Percentiles rank a stretch among this genome's conserved stretches.
Evolutionary conservation across 2,888 invertebrate genomes (phyloP).

Genomic region (Cheilosia urbana): DNA sequence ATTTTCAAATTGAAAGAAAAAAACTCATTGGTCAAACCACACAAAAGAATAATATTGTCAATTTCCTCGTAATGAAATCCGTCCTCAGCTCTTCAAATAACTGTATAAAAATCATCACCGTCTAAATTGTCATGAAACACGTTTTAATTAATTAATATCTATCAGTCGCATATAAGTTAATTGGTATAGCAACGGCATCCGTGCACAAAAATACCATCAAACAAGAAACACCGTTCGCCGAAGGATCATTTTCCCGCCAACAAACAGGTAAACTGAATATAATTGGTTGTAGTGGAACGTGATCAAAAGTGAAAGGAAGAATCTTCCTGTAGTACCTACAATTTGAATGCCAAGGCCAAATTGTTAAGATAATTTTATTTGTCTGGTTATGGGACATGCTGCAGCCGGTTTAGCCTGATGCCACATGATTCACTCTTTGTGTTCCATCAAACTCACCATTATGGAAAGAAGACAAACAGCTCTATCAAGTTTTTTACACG

Average conservation of each 20-base stretch:
- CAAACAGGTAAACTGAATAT: slow-evolving; percentile 31
- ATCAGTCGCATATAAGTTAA: background rate
- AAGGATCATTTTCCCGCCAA: slow-evolving; percentile 7
- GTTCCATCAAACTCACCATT: slow-evolving; percentile 17
- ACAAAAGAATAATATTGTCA: too few relatives aligned
- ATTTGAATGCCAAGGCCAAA: slow-evolving; percentile 57
- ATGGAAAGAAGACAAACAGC: background rate
- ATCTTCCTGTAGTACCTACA: slow-evolving; percentile 8
- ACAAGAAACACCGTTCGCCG: slow-evolving; percentile 32
- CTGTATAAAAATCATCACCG: background rate
- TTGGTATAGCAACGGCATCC: slow-evolving; percentile 33
- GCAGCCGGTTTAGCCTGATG: background rate
- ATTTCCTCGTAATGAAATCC: background rate
- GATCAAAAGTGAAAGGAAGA: slow-evolving; percentile 65
- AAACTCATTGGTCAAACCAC: too few relatives aligned
- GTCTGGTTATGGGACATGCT: slow-evolving; percentile 3
- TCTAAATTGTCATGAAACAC: background rate
- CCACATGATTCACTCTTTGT: background rate
- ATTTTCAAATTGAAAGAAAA: too few relatives aligned
- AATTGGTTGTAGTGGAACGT: slow-evolving; percentile 15
- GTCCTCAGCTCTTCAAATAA: background rate
- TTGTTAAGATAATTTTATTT: slow-evolving; percentile 33
- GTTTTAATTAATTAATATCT: background rate
- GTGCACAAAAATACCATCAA: slow-evolving; percentile 20
- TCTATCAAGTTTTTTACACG: slow-evolving; percentile 37